A percentile compares a stretch with the other conserved stretches of the same genome.
Conservation (phyloP, 1,140 invertebrate genomes). For the Hylaeus anthracinus region DNA sequence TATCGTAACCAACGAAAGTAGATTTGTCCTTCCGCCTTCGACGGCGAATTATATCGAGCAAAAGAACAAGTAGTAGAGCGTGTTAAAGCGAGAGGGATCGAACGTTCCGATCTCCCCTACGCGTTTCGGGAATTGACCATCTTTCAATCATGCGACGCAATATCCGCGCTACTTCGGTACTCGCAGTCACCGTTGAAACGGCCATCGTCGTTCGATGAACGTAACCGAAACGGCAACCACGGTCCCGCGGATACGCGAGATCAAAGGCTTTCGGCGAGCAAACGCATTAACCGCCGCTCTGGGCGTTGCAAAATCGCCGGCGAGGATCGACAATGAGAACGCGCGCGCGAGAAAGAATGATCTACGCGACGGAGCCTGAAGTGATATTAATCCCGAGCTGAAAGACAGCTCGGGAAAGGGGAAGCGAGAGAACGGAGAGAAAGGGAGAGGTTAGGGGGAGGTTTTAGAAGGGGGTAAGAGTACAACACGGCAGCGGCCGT, state of each 20-base stretch:
- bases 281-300: neutral
- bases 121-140: no score
- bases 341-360: neutral
- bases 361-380: constrained; percentile 3
- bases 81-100: no score
- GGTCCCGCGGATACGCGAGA: neutral
- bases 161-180: neutral
- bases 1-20: no score
- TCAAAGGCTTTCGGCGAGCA: neutral
- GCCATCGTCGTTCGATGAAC: neutral
- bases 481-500: neutral
- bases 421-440: constrained; percentile 8
- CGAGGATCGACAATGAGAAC: constrained; percentile 10
- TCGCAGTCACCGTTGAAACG: neutral
- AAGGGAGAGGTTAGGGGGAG: neutral
- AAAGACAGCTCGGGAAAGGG: constrained; percentile 30
- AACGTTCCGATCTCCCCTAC: no score
- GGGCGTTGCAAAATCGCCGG: neutral
- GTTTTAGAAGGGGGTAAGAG: constrained; percentile 23
- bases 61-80: no score
- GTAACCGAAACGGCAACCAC: neutral
- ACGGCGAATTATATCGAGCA: no score
- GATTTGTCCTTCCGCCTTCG: no score
- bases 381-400: constrained; percentile 45
- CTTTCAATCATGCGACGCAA: no score